These are phyloP conservation scores for Molothrus aeneus DNA, from an alignment of 2,797 vertebrate species.

Conservation along the genomic window DNA sequence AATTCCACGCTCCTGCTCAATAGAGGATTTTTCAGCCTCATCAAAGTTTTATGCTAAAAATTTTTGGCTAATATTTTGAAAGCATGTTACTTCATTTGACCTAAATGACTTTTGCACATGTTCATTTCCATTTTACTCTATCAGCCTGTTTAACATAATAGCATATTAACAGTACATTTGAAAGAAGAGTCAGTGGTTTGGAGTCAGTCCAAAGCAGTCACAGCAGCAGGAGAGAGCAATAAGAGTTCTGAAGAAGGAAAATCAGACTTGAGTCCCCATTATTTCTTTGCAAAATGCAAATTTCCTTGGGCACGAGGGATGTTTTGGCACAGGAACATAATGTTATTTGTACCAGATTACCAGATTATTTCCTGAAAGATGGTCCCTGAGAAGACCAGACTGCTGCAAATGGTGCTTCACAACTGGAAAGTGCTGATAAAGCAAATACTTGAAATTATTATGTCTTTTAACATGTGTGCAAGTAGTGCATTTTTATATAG, in stretches of 20 bases:
- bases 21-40: conserved; percentile 59
- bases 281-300: conserved; percentile 48
- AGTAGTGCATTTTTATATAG: background rate
- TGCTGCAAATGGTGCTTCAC: background rate
- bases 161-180: conserved; percentile 63
- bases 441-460: conserved; percentile 8
- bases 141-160: conserved; percentile 68
- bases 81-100: conserved; percentile 66
- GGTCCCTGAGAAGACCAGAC: conserved; percentile 15
- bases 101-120: conserved; percentile 69
- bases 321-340: conserved; percentile 8
- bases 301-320: background rate
- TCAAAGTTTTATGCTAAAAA: conserved; percentile 70
- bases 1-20: background rate
- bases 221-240: conserved; percentile 56
- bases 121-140: conserved; percentile 64
- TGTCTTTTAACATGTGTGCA: background rate
- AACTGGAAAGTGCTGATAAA: background rate
- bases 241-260: conserved; percentile 55
- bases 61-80: conserved; percentile 70
- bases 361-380: conserved; percentile 49
- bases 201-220: conserved; percentile 61
- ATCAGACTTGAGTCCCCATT: conserved; percentile 19
- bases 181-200: conserved; percentile 67
- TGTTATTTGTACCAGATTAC: conserved; percentile 44